Conservation (phyloP, 2,797 vertebrate genomes). For the Buphagus erythrorhynchus region DNA sequence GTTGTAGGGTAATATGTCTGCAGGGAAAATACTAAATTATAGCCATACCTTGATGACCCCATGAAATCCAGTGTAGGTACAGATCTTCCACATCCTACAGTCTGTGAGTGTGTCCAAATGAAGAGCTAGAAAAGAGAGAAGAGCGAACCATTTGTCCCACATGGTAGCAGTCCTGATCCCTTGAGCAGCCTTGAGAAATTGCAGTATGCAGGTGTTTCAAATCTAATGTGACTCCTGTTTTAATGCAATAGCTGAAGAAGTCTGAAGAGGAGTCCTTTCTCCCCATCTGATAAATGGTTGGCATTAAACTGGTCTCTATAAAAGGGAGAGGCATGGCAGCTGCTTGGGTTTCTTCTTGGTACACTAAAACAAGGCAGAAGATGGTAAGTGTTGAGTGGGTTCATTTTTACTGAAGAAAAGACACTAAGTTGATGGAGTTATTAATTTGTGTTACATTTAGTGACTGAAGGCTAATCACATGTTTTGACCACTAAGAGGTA, state of each 20-base stretch:
- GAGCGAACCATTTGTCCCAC: not conserved
- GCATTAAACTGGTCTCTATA: not conserved
- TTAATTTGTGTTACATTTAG: not conserved
- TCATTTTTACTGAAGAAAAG: not conserved
- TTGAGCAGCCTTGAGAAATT: not conserved
- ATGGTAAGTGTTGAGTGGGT: not conserved
- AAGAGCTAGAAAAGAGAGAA: not conserved
- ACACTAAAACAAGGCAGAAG: not conserved
- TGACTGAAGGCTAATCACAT: not conserved
- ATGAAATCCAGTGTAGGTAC: not conserved
- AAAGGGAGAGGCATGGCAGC: not conserved
- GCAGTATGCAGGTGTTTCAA: not conserved
- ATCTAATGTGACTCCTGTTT: not conserved
- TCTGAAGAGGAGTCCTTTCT: not conserved
- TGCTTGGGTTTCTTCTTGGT: not conserved
- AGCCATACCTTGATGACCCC: not conserved
- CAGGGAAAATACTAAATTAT: not conserved
- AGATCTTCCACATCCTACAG: not conserved
- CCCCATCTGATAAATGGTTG: not conserved
- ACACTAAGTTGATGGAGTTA: not conserved
- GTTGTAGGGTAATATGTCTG: not conserved
- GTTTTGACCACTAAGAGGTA: not conserved
- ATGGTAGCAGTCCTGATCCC: not conserved
- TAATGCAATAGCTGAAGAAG: not conserved
- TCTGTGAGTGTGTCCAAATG: not conserved